Evolutionary conservation across 2,797 vertebrate genomes (phyloP).

Genomic region (Rhodeus uyekii): DNA sequence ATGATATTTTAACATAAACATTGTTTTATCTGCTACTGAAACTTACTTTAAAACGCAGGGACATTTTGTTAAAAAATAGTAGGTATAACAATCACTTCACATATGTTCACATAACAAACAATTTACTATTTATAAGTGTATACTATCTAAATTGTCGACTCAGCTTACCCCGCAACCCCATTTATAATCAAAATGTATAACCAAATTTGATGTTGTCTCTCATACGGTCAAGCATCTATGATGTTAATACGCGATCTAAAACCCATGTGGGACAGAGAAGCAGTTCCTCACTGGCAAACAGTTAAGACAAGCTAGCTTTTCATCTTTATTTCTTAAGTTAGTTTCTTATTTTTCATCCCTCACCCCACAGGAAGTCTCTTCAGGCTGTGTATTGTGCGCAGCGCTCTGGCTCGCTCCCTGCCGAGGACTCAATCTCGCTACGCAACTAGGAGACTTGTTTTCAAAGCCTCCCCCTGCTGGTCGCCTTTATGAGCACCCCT

Average conservation of each 20-base stretch:
- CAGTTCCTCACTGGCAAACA: not conserved
- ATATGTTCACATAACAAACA: no score
- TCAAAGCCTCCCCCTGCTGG: slow-evolving; percentile 60
- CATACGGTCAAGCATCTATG: not conserved
- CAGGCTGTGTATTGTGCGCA: slow-evolving; percentile 38
- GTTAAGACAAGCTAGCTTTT: slow-evolving; percentile 13
- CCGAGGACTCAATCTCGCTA: slow-evolving; percentile 46
- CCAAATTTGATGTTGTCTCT: not conserved
- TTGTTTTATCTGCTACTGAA: no score
- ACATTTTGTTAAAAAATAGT: no score
- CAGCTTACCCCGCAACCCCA: no score
- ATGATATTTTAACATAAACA: no score
- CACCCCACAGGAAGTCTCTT: slow-evolving; percentile 55
- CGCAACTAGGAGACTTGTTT: slow-evolving; percentile 56
- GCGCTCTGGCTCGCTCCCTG: slow-evolving; percentile 29
- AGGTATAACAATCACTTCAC: no score
- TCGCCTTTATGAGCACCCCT: slow-evolving; percentile 47
- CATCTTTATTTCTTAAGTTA: slow-evolving; percentile 16
- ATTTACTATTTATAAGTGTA: no score
- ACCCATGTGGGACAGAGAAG: not conserved
- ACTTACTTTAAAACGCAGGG: no score
- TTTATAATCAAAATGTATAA: slow-evolving; percentile 2
- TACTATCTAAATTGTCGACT: no score
- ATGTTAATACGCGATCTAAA: not conserved
- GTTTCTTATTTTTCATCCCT: slow-evolving; percentile 45